Percentiles rank a stretch among this genome's conserved stretches.
Conservation (phyloP, 2,797 vertebrate genomes). For the Distichodus sexfasciatus region DNA sequence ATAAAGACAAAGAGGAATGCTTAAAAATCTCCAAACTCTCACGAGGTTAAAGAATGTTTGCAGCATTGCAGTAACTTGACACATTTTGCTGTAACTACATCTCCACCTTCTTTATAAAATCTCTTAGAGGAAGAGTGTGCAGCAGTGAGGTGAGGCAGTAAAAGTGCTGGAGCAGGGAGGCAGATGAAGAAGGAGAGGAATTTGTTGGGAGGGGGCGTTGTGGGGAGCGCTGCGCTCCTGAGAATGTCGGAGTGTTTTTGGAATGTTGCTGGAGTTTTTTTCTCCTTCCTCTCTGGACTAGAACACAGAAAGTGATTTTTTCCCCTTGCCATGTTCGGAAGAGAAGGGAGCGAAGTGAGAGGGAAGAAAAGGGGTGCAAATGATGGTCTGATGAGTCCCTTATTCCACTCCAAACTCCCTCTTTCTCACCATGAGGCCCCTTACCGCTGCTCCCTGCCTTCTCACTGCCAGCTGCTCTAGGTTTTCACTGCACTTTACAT, state of each 20-base stretch:
- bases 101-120: too few species aligned
- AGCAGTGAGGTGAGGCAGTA: constrained; percentile 6
- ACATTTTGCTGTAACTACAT: too few species aligned
- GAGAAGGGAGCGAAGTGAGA: too few species aligned
- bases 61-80: too few species aligned
- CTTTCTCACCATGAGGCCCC: too few species aligned
- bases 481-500: too few species aligned
- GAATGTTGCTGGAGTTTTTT: constrained; percentile 66
- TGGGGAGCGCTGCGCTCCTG: constrained; percentile 58
- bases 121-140: constrained; percentile 28
- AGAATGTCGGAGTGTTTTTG: constrained; percentile 69
- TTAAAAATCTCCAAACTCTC: too few species aligned
- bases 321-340: constrained; percentile 2
- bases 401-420: background rate
- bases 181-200: constrained; percentile 26
- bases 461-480: too few species aligned
- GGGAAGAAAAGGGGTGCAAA: constrained; percentile 6
- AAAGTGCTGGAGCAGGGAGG: constrained; percentile 7
- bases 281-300: constrained; percentile 46
- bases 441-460: too few species aligned
- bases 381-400: background rate
- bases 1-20: too few species aligned
- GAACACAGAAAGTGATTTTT: constrained; percentile 22
- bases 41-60: too few species aligned
- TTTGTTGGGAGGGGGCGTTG: constrained; percentile 30